A percentile compares a stretch with the other conserved stretches of the same genome.
These are phyloP conservation scores for Polyergus mexicanus DNA, from an alignment of 1,140 invertebrate genomes.

Conservation along the genomic window DNA sequence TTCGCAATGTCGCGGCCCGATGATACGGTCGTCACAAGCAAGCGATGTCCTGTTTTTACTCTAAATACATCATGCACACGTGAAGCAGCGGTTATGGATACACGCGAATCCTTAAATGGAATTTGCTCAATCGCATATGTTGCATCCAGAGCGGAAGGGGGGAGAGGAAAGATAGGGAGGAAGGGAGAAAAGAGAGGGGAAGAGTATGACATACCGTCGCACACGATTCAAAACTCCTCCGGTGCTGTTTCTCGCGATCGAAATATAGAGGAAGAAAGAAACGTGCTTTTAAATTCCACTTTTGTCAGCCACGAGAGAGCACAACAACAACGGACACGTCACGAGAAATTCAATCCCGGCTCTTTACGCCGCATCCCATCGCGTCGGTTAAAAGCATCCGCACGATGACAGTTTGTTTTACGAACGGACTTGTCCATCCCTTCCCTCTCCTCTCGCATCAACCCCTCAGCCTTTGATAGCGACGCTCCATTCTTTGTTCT, in stretches of 20 bases:
- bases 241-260: background rate
- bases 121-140: background rate
- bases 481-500: slow-evolving; percentile 46
- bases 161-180: too few species aligned
- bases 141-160: background rate
- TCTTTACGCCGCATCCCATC: slow-evolving; percentile 67
- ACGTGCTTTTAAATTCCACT: slow-evolving; percentile 70
- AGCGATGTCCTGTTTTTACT: background rate
- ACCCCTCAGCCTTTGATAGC: background rate
- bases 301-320: slow-evolving; percentile 53
- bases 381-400: slow-evolving; percentile 70
- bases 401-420: slow-evolving; percentile 71
- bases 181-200: background rate
- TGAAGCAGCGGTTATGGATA: background rate
- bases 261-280: background rate
- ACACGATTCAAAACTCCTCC: background rate
- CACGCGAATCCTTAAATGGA: background rate
- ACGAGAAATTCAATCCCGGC: slow-evolving; percentile 71
- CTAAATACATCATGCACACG: slow-evolving; percentile 7
- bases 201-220: background rate
- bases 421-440: slow-evolving; percentile 36
- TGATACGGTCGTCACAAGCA: slow-evolving; percentile 23
- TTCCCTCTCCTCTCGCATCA: background rate
- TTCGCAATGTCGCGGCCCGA: slow-evolving; percentile 1
- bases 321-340: slow-evolving; percentile 43